Evolutionary conservation across 2,888 invertebrate genomes (phyloP), one percentile per base, ranked within the genome.

Genomic region (Protonemura montana): DNA sequence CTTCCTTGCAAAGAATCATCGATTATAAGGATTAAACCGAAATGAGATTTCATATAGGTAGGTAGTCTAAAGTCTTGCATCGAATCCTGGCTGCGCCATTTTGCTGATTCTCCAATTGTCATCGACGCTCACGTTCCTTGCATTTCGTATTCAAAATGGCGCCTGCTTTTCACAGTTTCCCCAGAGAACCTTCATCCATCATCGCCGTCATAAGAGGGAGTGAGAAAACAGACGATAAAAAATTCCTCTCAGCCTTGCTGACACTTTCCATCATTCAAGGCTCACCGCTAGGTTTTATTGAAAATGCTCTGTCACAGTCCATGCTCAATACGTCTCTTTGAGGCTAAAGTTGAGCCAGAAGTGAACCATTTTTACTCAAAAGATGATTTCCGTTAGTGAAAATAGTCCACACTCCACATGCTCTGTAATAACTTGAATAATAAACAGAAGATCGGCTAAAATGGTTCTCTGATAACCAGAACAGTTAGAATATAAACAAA

Each of bases 71-170:
- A n/a, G n/a, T n/a, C n/a, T n/a, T n/a, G 59, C 59, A 16, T 59
- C 59, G 35, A 35, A 35, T 35, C 59, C 59, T 59, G 59, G 59
- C 59, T 21, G 59, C 13, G 1, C 59, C 59, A 21, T 21, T 59
- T 59, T 59, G 41, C 59, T 13, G 59, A 59, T 21, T 21, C 59
- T 59, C 16, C 16, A 59, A 59, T 59, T 59, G 59, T 59, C 59
- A 59, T 59, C 59, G 59, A 59, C 59, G 26, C 26, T 25, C 78
- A 78, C 28, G 26, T 26, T 1, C 26, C 7, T 10, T 13, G 28
- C 78, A 78, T 78, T 78, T 26, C 7, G 25, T 78, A 78, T 78
- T 78, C 78, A 78, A 78, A n/a, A 78, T 78, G 78, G 78, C 78
- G 78, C 21, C 78, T 26, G 78, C 27, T 13, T 26, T 26, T 59